Conservation (phyloP, 2,888 invertebrate species). For the Agrilus mali region DNA sequence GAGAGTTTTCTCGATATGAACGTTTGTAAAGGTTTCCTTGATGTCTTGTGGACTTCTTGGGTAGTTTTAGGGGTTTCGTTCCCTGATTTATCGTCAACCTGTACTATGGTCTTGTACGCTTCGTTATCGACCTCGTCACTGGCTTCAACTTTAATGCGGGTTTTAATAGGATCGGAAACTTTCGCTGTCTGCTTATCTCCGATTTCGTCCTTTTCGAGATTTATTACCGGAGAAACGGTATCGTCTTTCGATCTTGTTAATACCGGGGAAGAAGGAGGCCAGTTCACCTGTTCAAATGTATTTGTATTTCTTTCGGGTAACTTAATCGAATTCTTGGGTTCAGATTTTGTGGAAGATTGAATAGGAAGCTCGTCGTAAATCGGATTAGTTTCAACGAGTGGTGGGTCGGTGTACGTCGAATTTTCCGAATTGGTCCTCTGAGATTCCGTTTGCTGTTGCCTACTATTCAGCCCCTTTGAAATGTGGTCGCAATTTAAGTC, state of each 20-base stretch:
- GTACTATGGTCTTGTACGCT: conserved; percentile 28
- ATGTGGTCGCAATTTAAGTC: conserved; percentile 24
- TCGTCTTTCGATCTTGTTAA: too few species aligned
- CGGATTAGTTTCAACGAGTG: conserved; percentile 16
- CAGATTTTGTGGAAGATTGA: neutral
- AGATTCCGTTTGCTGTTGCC: conserved; percentile 3
- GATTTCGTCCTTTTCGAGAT: too few species aligned
- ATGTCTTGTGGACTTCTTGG: conserved; percentile 32
- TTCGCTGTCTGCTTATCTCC: conserved; percentile 2
- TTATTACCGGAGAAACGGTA: too few species aligned
- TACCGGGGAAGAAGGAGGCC: too few species aligned
- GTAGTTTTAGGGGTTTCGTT: conserved; percentile 23
- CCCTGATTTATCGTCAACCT: conserved; percentile 17
- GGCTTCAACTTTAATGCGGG: conserved; percentile 21
- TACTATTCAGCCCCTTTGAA: conserved; percentile 2
- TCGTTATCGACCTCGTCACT: conserved; percentile 16
- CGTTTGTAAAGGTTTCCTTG: conserved; percentile 31
- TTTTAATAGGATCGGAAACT: conserved; percentile 12
- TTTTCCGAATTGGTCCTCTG: conserved; percentile 4
- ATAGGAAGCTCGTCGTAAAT: conserved; percentile 19
- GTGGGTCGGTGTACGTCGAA: conserved; percentile 2
- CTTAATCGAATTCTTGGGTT: neutral
- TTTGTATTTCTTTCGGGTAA: too few species aligned
- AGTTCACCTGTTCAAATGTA: too few species aligned
- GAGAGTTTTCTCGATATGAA: conserved; percentile 25